These are phyloP conservation scores for Rhabdophis nuchalis DNA, from an alignment of 2,797 vertebrate genomes.

Conservation along the genomic window DNA sequence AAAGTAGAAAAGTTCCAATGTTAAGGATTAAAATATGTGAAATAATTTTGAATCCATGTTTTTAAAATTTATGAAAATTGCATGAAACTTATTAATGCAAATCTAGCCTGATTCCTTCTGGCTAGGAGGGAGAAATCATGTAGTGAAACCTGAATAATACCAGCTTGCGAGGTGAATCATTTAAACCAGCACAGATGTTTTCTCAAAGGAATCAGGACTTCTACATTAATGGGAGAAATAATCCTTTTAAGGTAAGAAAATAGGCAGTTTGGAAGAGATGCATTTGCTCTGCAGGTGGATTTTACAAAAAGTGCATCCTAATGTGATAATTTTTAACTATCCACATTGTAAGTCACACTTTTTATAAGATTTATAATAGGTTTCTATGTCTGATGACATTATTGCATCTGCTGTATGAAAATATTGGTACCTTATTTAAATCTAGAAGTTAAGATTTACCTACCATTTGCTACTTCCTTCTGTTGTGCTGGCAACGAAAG, in stretches of 20 bases:
- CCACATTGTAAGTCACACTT: rapidly evolving
- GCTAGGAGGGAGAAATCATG: neutral
- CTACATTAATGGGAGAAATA: rapidly evolving
- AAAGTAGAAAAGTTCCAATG: neutral
- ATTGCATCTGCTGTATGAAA: neutral
- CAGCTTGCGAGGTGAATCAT: neutral
- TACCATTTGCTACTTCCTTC: neutral
- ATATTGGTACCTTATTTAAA: neutral
- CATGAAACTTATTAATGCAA: neutral
- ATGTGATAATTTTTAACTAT: neutral
- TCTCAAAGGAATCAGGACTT: neutral
- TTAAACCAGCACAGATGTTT: conserved; percentile 37
- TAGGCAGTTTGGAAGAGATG: conserved; percentile 9
- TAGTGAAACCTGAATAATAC: conserved; percentile 17
- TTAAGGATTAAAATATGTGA: neutral
- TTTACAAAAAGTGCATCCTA: neutral
- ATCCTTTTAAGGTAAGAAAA: neutral
- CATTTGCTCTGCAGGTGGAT: neutral
- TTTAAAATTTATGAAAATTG: neutral
- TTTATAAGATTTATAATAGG: neutral
- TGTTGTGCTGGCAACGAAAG: neutral
- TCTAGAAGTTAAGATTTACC: neutral
- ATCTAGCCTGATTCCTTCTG: conserved; percentile 4
- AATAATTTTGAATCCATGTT: neutral
- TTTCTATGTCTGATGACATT: neutral